phyloP scores from a whole-genome alignment of 1,140 invertebrate species.

The Drosophila nigrodunni region DNA sequence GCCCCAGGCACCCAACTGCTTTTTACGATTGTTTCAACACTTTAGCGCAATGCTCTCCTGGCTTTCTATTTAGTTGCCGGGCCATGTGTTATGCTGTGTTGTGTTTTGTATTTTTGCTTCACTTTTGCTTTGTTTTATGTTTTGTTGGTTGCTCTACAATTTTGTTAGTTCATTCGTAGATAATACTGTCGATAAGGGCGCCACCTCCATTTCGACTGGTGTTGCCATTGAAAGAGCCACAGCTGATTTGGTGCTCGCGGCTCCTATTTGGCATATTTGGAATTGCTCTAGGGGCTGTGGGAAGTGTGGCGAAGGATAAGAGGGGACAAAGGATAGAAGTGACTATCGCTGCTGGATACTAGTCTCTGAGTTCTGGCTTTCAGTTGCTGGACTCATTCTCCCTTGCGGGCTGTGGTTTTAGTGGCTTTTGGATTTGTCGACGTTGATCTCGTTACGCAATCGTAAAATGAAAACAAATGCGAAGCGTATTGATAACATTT shows the following conservation, averaged over 20 bases:
- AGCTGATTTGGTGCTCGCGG: conserved; percentile 52
- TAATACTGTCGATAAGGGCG: conserved; percentile 69
- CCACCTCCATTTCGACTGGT: conserved; percentile 2
- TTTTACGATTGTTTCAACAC: conserved; percentile 83
- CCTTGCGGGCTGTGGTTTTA: conserved; percentile 66
- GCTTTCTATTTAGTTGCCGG: conserved; percentile 62
- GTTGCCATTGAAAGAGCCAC: conserved; percentile 18
- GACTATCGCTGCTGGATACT: conserved; percentile 1
- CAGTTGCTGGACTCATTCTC: not conserved
- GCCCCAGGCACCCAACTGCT: conserved; percentile 61
- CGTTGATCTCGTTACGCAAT: conserved; percentile 80
- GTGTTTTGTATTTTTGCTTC: conserved; percentile 20
- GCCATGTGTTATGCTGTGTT: conserved; percentile 28
- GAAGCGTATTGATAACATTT: conserved; percentile 78
- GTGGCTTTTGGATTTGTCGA: conserved; percentile 81
- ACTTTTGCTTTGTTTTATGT: conserved; percentile 33
- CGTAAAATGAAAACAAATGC: conserved; percentile 82
- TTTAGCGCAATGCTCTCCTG: conserved; percentile 68
- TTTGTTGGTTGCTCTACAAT: conserved; percentile 32
- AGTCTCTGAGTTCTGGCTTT: not conserved
- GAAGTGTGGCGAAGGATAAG: too few species aligned
- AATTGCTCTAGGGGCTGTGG: conserved; percentile 7
- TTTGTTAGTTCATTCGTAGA: conserved; percentile 68
- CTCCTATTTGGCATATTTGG: conserved; percentile 74
- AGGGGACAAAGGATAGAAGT: too few species aligned